phyloP scores from a whole-genome alignment of 2,113 vertebrate genomes.

The Ariopsis seemanni region DNA sequence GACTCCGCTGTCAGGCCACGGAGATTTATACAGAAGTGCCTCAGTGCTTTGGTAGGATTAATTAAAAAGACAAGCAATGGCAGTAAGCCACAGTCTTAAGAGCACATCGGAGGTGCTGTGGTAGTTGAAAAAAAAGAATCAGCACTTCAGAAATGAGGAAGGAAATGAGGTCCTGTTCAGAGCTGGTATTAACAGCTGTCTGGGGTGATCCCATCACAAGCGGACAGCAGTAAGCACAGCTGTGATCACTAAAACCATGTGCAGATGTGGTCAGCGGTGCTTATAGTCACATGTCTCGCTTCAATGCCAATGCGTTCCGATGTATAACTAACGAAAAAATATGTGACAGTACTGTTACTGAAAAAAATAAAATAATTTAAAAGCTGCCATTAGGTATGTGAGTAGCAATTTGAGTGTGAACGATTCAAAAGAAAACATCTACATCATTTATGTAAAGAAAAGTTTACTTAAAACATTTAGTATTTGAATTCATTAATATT shows the following conservation, averaged over 20 bases:
- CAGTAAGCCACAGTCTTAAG: constrained; percentile 8
- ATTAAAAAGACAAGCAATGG: constrained; percentile 40
- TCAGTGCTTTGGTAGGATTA: constrained; percentile 32
- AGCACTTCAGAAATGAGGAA: too few relatives aligned
- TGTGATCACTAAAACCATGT: neutral
- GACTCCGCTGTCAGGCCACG: constrained; percentile 21
- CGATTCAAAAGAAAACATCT: neutral
- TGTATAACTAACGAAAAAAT: neutral
- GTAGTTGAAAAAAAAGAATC: neutral
- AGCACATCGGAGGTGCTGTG: neutral
- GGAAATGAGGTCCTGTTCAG: neutral
- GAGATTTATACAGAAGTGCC: constrained; percentile 24
- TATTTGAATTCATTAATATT: neutral
- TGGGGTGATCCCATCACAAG: neutral
- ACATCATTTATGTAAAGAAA: neutral
- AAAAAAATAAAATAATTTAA: too few relatives aligned
- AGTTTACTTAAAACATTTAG: neutral
- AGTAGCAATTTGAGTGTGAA: neutral
- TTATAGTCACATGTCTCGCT: neutral
- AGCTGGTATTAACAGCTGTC: neutral
- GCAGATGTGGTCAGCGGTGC: neutral
- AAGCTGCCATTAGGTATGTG: too few relatives aligned
- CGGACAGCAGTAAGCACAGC: neutral
- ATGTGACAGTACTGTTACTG: neutral
- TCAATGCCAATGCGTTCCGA: neutral